A percentile compares a stretch with the other conserved stretches of the same genome.
phyloP scores from a whole-genome alignment of 2,113 vertebrate species.

The Micromys minutus region DNA sequence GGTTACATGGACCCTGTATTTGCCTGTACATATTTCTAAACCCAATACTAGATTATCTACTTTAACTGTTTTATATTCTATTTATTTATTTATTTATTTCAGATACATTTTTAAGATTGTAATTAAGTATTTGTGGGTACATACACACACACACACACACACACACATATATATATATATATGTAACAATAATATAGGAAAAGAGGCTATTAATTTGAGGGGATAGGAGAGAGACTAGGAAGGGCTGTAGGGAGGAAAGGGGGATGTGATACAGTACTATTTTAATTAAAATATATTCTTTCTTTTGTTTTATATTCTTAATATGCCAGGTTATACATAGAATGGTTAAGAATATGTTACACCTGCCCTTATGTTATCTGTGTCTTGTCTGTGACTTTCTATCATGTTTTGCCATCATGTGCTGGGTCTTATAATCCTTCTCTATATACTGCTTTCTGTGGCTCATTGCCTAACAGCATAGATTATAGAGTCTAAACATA shows the following conservation, averaged over 20 bases:
- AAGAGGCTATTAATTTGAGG: no score
- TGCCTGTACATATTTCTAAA: neutral
- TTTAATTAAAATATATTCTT: no score
- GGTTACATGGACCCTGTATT: neutral
- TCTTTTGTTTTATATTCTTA: no score
- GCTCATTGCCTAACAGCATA: neutral
- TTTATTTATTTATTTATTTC: no score
- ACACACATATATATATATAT: no score
- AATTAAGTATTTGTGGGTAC: no score
- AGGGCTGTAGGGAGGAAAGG: no score
- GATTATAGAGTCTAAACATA: neutral
- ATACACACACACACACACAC: no score
- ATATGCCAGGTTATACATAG: neutral
- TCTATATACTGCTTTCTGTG: neutral
- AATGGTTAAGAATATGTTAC: accelerated
- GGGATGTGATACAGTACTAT: no score
- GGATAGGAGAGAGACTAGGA: no score
- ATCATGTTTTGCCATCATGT: neutral
- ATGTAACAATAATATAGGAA: no score
- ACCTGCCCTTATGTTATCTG: neutral
- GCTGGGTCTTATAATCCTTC: neutral
- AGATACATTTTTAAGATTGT: no score
- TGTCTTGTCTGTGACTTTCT: neutral
- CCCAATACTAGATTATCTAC: neutral
- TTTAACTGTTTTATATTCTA: neutral